phyloP scores from a whole-genome alignment of 2,888 invertebrate genomes.

The Tetheella fluctuosa region DNA sequence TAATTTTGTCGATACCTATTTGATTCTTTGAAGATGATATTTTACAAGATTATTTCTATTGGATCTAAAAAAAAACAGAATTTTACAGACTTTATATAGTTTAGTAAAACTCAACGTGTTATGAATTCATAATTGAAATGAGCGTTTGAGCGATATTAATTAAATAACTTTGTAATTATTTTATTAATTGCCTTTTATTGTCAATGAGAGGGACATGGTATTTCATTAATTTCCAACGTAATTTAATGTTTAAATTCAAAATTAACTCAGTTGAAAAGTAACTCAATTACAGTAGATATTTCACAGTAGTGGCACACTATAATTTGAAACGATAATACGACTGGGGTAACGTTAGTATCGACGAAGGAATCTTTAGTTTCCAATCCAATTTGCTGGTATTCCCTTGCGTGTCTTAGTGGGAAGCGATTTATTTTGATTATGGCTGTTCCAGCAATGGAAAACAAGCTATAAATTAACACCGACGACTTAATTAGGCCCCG shows the following conservation, averaged over 20 bases:
- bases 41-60: no score
- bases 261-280: neutral
- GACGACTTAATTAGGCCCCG: constrained; percentile 78
- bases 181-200: no score
- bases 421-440: constrained; percentile 82
- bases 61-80: no score
- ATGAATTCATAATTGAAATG: no score
- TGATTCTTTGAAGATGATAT: neutral
- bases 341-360: constrained; percentile 47
- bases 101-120: no score
- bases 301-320: constrained; percentile 4
- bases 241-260: neutral
- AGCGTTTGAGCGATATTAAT: no score
- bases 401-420: constrained; percentile 74
- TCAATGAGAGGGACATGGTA: neutral
- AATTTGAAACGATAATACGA: constrained; percentile 32
- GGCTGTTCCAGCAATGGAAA: constrained; percentile 68
- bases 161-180: no score
- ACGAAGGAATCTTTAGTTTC: constrained; percentile 61
- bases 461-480: constrained; percentile 78
- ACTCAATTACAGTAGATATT: constrained; percentile 8
- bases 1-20: neutral
- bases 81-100: no score
- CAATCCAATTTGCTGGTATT: constrained; percentile 74
- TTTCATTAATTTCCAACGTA: neutral